Evolutionary conservation across 1,140 invertebrate species (phyloP).

Genomic region (Bombus cullumanus): DNA sequence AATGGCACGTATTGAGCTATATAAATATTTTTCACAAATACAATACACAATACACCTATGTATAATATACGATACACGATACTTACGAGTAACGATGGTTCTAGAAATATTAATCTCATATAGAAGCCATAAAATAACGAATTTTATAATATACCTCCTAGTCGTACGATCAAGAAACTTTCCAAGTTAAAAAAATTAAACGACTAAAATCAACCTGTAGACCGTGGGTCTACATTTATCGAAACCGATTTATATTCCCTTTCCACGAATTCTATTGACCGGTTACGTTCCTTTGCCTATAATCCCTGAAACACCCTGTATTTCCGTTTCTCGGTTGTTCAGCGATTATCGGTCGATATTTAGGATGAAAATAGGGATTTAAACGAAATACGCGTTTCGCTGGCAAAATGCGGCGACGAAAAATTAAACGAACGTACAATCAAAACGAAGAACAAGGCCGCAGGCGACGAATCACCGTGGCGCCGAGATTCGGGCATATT

Average conservation of each 20-base stretch:
- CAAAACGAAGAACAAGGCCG: conserved; percentile 27
- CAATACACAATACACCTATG: no score
- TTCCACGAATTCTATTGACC: conserved; percentile 2
- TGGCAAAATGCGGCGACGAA: background rate
- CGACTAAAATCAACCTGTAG: background rate
- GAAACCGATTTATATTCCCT: background rate
- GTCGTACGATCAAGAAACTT: background rate
- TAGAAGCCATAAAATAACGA: background rate
- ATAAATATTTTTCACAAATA: no score
- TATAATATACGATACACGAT: no score
- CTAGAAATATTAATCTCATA: background rate
- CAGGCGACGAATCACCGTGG: conserved; percentile 46
- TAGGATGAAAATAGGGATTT: background rate
- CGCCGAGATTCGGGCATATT: conserved; percentile 61
- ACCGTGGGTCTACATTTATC: background rate
- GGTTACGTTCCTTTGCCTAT: conserved; percentile 1
- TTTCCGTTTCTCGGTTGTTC: background rate
- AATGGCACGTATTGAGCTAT: background rate
- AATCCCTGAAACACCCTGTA: conserved; percentile 12
- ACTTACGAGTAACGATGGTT: background rate
- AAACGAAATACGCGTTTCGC: background rate
- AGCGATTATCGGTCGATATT: background rate
- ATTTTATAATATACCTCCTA: background rate
- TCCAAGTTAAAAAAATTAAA: background rate
- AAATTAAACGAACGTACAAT: conserved; percentile 47